These are phyloP conservation scores for Hesperia comma DNA, from an alignment of 2,888 invertebrate species.

Conservation along the genomic window DNA sequence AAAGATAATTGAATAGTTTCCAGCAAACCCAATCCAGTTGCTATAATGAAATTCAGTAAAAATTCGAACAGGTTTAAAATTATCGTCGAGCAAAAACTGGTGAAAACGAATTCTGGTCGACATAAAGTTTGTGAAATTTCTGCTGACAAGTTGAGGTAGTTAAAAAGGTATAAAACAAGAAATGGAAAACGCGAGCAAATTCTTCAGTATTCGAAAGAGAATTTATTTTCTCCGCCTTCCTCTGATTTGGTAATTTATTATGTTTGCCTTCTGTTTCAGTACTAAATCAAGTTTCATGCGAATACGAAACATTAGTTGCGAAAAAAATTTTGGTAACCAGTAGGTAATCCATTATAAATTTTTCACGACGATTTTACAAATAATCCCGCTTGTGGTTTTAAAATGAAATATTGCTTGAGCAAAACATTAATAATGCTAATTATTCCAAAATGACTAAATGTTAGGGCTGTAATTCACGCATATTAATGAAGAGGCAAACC, in stretches of 20 bases:
- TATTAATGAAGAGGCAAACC: not conserved
- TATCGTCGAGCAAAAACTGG: not conserved
- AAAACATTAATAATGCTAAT: slow-evolving; percentile 5
- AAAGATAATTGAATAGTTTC: not conserved
- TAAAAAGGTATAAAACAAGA: slow-evolving; percentile 36
- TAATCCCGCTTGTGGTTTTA: slow-evolving; percentile 3
- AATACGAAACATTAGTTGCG: slow-evolving; percentile 28
- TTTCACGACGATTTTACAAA: slow-evolving; percentile 10
- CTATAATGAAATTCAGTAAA: not conserved
- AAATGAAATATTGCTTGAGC: not conserved
- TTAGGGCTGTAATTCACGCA: not conserved
- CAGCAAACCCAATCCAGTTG: not conserved
- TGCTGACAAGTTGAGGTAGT: slow-evolving; percentile 32
- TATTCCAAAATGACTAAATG: not conserved
- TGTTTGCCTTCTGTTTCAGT: slow-evolving; percentile 46
- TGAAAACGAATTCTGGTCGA: slow-evolving; percentile 11
- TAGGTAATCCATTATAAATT: slow-evolving; percentile 5
- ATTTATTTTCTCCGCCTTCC: slow-evolving; percentile 40
- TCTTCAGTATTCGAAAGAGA: slow-evolving; percentile 33
- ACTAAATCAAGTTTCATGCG: slow-evolving; percentile 43
- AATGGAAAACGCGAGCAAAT: slow-evolving; percentile 34
- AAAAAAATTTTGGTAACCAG: slow-evolving; percentile 11
- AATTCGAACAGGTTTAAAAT: slow-evolving; percentile 1
- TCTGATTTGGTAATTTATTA: slow-evolving; percentile 47
- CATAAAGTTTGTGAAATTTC: slow-evolving; percentile 29